phyloP scores from a whole-genome alignment of 2,888 invertebrate species.

The Homarus gammarus region DNA sequence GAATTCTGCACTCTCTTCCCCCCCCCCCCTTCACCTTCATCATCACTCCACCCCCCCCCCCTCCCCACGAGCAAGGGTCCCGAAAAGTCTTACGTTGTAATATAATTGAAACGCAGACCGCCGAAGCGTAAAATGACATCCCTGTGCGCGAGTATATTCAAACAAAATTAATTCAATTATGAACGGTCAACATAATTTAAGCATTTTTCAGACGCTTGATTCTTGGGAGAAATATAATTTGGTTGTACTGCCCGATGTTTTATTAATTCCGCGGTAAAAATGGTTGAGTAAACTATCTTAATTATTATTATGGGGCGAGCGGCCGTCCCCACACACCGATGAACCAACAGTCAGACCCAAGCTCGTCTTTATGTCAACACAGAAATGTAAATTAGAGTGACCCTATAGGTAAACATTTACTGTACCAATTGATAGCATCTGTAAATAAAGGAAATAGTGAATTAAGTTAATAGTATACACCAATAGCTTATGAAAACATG shows the following conservation, averaged over 20 bases:
- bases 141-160: constrained; percentile 60
- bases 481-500: background rate
- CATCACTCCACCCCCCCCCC: background rate
- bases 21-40: background rate
- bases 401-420: constrained; percentile 52
- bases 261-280: constrained; percentile 37
- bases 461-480: background rate
- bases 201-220: constrained; percentile 62
- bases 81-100: constrained; percentile 63
- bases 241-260: constrained; percentile 50
- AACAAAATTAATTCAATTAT: constrained; percentile 72
- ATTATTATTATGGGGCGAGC: constrained; percentile 40
- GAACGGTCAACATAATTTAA: constrained; percentile 70
- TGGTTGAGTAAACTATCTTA: constrained; percentile 45
- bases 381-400: constrained; percentile 56
- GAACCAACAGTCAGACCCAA: constrained; percentile 21
- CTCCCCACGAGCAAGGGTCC: background rate
- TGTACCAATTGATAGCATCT: constrained; percentile 28
- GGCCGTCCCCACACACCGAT: background rate
- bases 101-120: constrained; percentile 66
- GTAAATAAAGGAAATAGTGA: constrained; percentile 1
- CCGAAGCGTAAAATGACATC: constrained; percentile 62
- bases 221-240: constrained; percentile 62
- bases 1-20: background rate
- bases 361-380: constrained; percentile 26